These are phyloP conservation scores for Coreoperca whiteheadi DNA, from an alignment of 2,113 vertebrate genomes.

Conservation along the genomic window DNA sequence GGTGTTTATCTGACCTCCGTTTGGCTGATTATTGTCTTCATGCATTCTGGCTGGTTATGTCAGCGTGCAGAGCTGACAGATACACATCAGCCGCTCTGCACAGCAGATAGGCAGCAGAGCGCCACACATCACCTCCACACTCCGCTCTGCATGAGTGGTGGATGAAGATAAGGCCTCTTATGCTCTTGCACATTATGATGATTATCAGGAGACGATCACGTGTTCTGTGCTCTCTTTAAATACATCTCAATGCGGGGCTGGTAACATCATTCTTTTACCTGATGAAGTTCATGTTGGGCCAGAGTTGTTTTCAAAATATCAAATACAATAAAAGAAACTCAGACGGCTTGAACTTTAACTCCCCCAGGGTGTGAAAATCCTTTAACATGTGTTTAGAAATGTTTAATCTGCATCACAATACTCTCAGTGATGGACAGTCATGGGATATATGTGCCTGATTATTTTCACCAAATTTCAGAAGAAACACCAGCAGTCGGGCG, in stretches of 20 bases:
- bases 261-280: neutral
- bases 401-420: neutral
- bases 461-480: no score
- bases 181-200: neutral
- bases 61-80: constrained; percentile 4
- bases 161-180: fast-evolving
- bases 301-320: no score
- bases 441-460: no score
- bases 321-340: no score
- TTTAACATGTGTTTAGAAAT: no score
- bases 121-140: neutral
- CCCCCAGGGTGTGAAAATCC: no score
- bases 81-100: neutral
- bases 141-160: neutral
- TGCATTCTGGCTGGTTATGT: constrained; percentile 30
- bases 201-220: neutral
- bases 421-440: neutral
- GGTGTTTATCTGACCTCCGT: neutral
- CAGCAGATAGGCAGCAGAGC: neutral
- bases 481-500: no score
- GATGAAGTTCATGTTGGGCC: neutral
- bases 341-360: no score
- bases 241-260: no score
- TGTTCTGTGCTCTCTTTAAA: neutral
- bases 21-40: constrained; percentile 28